A percentile compares a stretch with the other conserved stretches of the same genome.
phyloP scores from a whole-genome alignment of 2,797 vertebrate species.

The Acanthis flammea region DNA sequence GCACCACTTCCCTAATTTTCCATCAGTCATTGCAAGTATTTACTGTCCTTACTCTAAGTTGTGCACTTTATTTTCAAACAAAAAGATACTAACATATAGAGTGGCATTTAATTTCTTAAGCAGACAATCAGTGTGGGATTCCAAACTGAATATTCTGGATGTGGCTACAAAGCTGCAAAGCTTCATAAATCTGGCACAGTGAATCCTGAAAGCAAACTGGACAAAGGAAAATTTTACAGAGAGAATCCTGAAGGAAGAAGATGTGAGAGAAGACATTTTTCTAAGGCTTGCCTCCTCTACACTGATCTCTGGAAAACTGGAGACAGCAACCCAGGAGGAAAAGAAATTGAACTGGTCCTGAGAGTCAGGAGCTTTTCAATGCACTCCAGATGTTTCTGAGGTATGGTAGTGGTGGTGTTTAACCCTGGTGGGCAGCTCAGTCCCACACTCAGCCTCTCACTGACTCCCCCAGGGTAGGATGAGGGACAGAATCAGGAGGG shows the following conservation, averaged over 20 bases:
- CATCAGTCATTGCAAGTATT: neutral
- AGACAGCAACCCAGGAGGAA: neutral
- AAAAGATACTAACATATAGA: neutral
- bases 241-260: neutral
- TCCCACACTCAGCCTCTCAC: neutral
- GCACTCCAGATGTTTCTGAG: neutral
- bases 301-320: neutral
- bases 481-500: neutral
- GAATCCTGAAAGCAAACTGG: neutral
- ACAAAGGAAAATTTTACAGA: neutral
- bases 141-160: neutral
- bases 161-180: conserved; percentile 13
- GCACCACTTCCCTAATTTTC: conserved; percentile 1
- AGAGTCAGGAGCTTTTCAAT: neutral
- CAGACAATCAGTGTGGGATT: neutral
- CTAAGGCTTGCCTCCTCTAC: neutral
- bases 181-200: neutral
- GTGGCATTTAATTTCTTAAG: conserved; percentile 17
- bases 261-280: neutral
- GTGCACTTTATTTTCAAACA: neutral
- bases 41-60: neutral
- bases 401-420: neutral
- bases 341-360: neutral
- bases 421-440: neutral
- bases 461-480: fast-evolving